Conservation (phyloP, 2,797 vertebrate species). For the Steatocranus sp. region DNA sequence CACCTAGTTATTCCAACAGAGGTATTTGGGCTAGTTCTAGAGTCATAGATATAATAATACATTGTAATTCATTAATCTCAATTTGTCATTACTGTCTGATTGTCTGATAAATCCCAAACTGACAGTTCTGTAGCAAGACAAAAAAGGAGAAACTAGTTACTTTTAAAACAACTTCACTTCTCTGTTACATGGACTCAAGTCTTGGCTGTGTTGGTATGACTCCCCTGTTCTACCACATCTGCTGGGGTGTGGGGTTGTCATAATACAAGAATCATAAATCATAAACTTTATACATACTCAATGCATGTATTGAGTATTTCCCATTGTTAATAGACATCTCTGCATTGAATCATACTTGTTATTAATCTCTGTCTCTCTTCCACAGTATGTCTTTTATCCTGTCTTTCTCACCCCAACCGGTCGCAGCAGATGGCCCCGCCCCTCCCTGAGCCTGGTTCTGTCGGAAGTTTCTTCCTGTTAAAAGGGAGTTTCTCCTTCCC, state of each 20-base stretch:
- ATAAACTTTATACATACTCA: neutral
- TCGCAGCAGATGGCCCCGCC: accelerated
- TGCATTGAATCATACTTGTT: neutral
- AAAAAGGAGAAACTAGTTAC: neutral
- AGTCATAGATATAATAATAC: neutral
- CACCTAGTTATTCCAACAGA: neutral
- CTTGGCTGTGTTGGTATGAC: accelerated
- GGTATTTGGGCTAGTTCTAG: neutral
- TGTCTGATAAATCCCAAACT: neutral
- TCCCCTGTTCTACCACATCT: neutral
- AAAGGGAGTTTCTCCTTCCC: neutral
- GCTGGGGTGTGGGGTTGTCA: neutral
- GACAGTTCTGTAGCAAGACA: neutral
- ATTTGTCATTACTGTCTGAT: neutral
- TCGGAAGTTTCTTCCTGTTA: accelerated
- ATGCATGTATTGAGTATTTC: neutral
- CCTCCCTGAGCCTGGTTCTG: accelerated
- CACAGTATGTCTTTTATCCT: neutral
- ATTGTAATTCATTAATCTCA: neutral
- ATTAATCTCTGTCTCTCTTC: accelerated
- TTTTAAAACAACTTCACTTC: neutral
- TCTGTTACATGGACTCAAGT: neutral
- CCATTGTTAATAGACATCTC: accelerated
- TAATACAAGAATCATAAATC: neutral
- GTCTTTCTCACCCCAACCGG: neutral